Percentiles rank a stretch among this genome's conserved stretches.
Conservation (phyloP, 2,113 vertebrate genomes). For the Sula dactylatra region DNA sequence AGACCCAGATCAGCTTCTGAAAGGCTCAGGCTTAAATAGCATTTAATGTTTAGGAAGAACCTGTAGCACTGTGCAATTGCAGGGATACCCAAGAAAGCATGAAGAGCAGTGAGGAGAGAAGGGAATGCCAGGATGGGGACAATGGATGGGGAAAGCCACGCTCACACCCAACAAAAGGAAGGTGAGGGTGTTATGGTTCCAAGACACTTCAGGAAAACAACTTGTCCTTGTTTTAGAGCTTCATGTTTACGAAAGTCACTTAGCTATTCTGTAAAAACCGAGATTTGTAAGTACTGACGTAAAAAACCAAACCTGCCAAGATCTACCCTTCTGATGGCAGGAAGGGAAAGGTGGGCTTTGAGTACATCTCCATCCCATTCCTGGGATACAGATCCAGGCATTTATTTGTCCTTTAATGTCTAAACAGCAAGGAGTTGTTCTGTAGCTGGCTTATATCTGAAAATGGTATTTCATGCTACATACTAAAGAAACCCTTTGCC, state of each 20-base stretch:
- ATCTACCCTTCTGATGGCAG: not conserved
- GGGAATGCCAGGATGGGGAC: not conserved
- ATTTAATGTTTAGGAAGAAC: not conserved
- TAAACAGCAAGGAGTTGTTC: not conserved
- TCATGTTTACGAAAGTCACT: not conserved
- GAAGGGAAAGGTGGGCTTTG: not conserved
- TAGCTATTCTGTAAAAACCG: not conserved
- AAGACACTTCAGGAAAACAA: not conserved
- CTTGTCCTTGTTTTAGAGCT: not conserved
- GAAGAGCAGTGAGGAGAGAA: not conserved
- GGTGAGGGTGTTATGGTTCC: rapidly evolving
- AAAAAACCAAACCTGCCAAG: not conserved
- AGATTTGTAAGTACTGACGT: not conserved
- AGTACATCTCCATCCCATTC: not conserved
- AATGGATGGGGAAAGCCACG: not conserved
- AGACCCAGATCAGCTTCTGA: not conserved
- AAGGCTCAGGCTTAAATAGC: not conserved
- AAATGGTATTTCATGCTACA: not conserved
- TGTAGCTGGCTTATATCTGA: not conserved
- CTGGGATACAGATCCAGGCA: not conserved
- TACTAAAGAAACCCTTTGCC: not conserved
- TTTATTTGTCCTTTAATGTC: not conserved
- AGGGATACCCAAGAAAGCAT: not conserved
- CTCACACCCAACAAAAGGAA: not conserved
- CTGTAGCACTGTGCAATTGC: not conserved